A percentile compares a stretch with the other conserved stretches of the same genome.
Conservation (phyloP, 2,888 invertebrate species). For the Catocala fraxini region DNA sequence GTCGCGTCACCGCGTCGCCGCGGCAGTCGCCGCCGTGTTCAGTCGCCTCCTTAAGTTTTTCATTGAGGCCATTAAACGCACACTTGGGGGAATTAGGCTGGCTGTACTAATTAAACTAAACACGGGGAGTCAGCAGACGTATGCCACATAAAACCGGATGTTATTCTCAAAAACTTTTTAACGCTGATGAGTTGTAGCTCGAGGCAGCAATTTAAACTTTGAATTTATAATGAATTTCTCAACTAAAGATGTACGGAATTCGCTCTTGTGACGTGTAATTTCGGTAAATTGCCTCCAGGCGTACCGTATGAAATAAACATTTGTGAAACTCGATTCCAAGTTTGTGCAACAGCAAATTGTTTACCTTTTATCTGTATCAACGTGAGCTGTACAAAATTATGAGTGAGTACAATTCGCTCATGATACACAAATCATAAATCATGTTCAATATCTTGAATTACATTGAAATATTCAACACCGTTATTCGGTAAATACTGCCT, state of each 20-base stretch:
- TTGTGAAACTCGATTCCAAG: conserved; percentile 47
- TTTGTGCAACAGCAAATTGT: conserved; percentile 34
- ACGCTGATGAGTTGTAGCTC: conserved; percentile 78
- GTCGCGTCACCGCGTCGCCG: conserved; percentile 10
- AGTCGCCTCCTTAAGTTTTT: conserved; percentile 49
- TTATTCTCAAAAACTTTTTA: conserved; percentile 72
- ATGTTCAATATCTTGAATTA: too few species aligned
- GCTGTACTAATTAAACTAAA: conserved; percentile 71
- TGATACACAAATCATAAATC: too few species aligned
- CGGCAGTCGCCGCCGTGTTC: conserved; percentile 25
- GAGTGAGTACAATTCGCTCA: not conserved
- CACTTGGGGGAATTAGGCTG: conserved; percentile 58
- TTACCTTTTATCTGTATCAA: conserved; percentile 16
- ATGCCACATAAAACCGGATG: conserved; percentile 61
- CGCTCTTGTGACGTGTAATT: conserved; percentile 64
- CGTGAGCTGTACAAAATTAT: not conserved
- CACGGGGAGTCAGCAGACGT: conserved; percentile 63
- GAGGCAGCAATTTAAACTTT: conserved; percentile 77
- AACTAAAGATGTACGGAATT: conserved; percentile 68
- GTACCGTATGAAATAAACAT: conserved; percentile 58
- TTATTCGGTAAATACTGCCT: too few species aligned
- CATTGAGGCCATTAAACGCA: conserved; percentile 61
- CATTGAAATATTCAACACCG: too few species aligned
- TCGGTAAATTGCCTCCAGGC: conserved; percentile 52
- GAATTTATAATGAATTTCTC: conserved; percentile 76